Evolutionary conservation across 1,140 invertebrate genomes (phyloP).

Genomic region (Copidosoma floridanum): DNA sequence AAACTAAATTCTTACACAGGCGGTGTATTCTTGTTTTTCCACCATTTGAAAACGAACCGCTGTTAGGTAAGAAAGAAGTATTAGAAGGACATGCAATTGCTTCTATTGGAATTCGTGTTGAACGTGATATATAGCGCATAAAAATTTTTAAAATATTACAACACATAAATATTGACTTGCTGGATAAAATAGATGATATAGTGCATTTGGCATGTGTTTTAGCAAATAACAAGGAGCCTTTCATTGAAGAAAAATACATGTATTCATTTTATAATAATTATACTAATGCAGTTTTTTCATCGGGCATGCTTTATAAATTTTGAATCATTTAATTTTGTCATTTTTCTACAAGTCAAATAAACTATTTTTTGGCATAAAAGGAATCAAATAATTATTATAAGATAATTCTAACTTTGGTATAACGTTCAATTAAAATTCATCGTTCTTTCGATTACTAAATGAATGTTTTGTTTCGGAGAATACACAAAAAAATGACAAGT

Average conservation of each 20-base stretch:
- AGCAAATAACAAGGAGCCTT: slow-evolving; percentile 10
- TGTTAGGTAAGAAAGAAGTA: slow-evolving; percentile 33
- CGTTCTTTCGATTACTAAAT: slow-evolving; percentile 2
- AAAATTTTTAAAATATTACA: slow-evolving; percentile 26
- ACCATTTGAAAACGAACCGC: slow-evolving; percentile 24
- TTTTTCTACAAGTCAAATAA: too few species aligned
- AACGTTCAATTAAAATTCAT: slow-evolving; percentile 10
- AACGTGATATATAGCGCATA: slow-evolving; percentile 34
- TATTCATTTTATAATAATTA: too few species aligned
- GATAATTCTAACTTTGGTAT: slow-evolving; percentile 25
- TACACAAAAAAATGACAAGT: slow-evolving; percentile 23
- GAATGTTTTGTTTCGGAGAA: slow-evolving; percentile 5
- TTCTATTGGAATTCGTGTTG: too few species aligned
- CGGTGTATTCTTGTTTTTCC: slow-evolving; percentile 32
- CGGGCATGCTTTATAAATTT: too few species aligned
- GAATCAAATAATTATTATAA: slow-evolving; percentile 25
- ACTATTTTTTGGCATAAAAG: slow-evolving; percentile 4
- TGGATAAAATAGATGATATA: slow-evolving; percentile 28
- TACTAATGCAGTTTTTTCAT: too few species aligned
- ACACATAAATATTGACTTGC: slow-evolving; percentile 15
- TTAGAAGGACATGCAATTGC: slow-evolving; percentile 33
- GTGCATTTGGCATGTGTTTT: slow-evolving; percentile 23
- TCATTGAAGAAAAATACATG: slow-evolving; percentile 21
- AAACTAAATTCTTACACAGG: slow-evolving; percentile 4
- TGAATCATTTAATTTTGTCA: too few species aligned